Percentiles rank a stretch among this genome's conserved stretches.
Conservation (phyloP, 2,888 invertebrate species). For the Clusia tigrina region DNA sequence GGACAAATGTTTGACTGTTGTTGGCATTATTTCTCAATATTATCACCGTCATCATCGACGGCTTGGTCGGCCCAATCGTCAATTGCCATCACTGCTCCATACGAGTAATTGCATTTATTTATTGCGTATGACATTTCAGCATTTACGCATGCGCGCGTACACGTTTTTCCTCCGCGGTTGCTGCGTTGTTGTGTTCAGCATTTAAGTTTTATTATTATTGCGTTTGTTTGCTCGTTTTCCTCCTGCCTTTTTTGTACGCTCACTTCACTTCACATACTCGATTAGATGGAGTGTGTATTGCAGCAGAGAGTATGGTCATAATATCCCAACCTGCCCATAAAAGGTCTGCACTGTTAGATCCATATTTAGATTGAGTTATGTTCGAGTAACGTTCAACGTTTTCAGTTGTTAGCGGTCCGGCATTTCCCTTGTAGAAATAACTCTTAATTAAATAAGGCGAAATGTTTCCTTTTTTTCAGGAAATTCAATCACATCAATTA, state of each 20-base stretch:
- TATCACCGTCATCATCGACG: slow-evolving; percentile 15
- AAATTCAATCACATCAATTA: too few relatives aligned
- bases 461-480: too few relatives aligned
- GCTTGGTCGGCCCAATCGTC: slow-evolving; percentile 34
- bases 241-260: slow-evolving; percentile 40
- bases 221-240: slow-evolving; percentile 29
- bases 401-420: too few relatives aligned
- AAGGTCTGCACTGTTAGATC: slow-evolving; percentile 6
- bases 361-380: slow-evolving; percentile 8
- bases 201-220: too few relatives aligned
- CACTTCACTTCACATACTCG: slow-evolving; percentile 21
- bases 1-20: slow-evolving; percentile 2
- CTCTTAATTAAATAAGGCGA: too few relatives aligned
- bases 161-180: slow-evolving; percentile 27
- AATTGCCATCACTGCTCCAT: slow-evolving; percentile 29
- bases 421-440: too few relatives aligned
- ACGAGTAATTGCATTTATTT: neutral
- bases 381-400: neutral
- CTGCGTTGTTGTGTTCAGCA: slow-evolving; percentile 22
- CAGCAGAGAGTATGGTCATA: slow-evolving; percentile 11
- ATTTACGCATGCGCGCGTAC: slow-evolving; percentile 43
- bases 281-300: slow-evolving; percentile 32
- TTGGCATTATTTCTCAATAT: neutral
- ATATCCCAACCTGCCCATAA: neutral
- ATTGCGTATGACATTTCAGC: neutral